phyloP scores from a whole-genome alignment of 2,113 vertebrate genomes.

The Patagioenas fasciata region DNA sequence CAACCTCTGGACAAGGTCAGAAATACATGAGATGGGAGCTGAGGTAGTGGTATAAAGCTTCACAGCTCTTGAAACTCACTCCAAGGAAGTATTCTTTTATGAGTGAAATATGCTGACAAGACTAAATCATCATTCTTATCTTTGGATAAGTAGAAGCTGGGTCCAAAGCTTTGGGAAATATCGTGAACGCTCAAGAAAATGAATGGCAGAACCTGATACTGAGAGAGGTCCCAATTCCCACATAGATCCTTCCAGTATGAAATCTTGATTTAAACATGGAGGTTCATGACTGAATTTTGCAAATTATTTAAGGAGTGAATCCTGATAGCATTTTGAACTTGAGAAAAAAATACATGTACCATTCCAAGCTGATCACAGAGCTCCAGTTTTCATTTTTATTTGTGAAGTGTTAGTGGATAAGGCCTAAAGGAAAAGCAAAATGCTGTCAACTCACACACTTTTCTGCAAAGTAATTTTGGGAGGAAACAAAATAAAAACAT shows the following conservation, averaged over 20 bases:
- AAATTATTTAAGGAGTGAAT: neutral
- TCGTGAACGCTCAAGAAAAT: neutral
- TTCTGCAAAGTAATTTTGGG: neutral
- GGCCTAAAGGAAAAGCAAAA: neutral
- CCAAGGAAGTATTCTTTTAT: neutral
- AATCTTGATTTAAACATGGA: neutral
- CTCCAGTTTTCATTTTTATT: neutral
- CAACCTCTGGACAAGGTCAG: neutral
- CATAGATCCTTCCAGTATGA: neutral
- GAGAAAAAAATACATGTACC: neutral
- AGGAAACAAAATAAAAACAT: neutral
- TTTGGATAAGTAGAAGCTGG: neutral
- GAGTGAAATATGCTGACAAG: neutral
- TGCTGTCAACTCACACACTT: neutral
- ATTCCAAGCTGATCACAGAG: neutral
- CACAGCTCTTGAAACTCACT: neutral
- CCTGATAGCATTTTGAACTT: neutral
- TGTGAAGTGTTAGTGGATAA: neutral
- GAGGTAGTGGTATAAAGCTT: neutral
- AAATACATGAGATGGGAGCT: neutral
- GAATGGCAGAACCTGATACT: neutral
- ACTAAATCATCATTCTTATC: neutral
- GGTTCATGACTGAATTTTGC: neutral
- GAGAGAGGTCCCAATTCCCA: neutral
- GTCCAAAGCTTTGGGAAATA: neutral